These are phyloP conservation scores for Epirrita christyi DNA, from an alignment of 2,888 invertebrate genomes.

Conservation along the genomic window DNA sequence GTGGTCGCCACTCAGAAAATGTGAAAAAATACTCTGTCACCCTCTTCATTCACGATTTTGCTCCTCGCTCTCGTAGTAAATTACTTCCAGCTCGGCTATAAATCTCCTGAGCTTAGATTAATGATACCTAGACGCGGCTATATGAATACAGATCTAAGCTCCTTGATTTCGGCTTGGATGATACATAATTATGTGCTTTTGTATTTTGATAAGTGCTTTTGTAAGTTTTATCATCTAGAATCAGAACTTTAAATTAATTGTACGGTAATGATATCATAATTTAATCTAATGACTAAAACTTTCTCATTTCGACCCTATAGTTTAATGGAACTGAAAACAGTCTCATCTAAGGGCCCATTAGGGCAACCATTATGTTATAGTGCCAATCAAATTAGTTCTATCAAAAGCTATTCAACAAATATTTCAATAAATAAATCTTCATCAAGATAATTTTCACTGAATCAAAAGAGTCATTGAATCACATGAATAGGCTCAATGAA, in stretches of 20 bases:
- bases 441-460: slow-evolving; percentile 35
- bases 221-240: no score
- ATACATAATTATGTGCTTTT: slow-evolving; percentile 2
- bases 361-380: no score
- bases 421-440: no score
- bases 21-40: slow-evolving; percentile 13
- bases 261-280: no score
- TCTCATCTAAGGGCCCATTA: no score
- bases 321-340: no score
- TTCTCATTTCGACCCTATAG: no score
- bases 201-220: neutral
- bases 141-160: slow-evolving; percentile 26
- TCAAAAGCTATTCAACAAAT: no score
- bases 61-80: slow-evolving; percentile 26
- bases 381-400: no score
- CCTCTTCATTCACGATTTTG: slow-evolving; percentile 5
- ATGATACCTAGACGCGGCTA: slow-evolving; percentile 30
- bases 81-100: slow-evolving; percentile 34
- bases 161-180: slow-evolving; percentile 13
- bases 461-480: slow-evolving; percentile 42
- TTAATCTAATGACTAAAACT: no score
- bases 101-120: slow-evolving; percentile 38
- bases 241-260: no score
- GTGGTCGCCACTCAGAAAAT: no score
- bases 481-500: slow-evolving; percentile 47